Conservation (phyloP, 1,140 invertebrate genomes). For the Drosophila arizonae region DNA sequence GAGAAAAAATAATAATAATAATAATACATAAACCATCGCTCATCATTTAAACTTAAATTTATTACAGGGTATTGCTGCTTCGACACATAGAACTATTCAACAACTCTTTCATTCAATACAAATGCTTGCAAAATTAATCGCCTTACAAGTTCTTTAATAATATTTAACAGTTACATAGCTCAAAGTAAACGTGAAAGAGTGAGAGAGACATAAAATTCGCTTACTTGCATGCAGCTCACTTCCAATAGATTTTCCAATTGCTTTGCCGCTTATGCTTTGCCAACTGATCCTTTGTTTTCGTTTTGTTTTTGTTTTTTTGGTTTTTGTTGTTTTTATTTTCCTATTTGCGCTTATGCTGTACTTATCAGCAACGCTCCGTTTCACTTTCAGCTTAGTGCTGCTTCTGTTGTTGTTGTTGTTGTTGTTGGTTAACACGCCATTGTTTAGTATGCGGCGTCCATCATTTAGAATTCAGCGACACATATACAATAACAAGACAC, state of each 20-base stretch:
- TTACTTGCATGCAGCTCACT: slow-evolving; percentile 8
- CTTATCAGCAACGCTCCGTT: slow-evolving; percentile 11
- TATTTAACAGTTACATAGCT: background rate
- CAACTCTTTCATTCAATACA: background rate
- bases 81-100: background rate
- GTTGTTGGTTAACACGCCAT: slow-evolving; percentile 40
- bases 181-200: background rate
- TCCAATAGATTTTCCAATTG: slow-evolving; percentile 12
- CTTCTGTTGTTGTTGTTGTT: slow-evolving; percentile 13
- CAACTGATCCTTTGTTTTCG: slow-evolving; percentile 11
- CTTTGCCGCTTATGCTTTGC: slow-evolving; percentile 10
- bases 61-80: too few relatives aligned
- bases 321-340: slow-evolving; percentile 17
- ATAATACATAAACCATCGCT: too few relatives aligned
- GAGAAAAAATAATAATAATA: too few relatives aligned
- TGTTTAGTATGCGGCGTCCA: slow-evolving; percentile 49
- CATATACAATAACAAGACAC: slow-evolving; percentile 27
- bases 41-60: too few relatives aligned
- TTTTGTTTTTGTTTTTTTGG: slow-evolving; percentile 9
- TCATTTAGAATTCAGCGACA: slow-evolving; percentile 36
- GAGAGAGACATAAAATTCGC: background rate
- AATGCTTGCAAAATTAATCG: background rate
- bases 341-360: slow-evolving; percentile 15
- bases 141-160: background rate
- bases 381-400: slow-evolving; percentile 32